Percentiles rank a stretch among this genome's conserved stretches.
These are phyloP conservation scores for Drosophila ironensis DNA, from an alignment of 1,140 invertebrate genomes.

Conservation along the genomic window DNA sequence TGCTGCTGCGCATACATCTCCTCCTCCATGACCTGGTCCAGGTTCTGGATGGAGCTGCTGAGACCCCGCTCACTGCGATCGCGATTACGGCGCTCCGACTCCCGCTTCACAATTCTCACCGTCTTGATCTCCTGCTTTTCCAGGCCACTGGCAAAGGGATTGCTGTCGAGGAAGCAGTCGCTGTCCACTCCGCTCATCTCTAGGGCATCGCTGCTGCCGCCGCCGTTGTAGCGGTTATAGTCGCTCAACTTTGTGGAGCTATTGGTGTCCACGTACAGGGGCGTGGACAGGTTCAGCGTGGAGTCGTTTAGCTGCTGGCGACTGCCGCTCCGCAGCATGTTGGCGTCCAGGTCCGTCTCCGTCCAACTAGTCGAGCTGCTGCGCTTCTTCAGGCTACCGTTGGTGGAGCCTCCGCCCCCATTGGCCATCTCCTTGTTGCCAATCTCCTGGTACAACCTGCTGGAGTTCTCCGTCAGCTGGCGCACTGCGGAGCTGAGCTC, in stretches of 20 bases:
- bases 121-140: slow-evolving; percentile 95
- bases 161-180: slow-evolving; percentile 83
- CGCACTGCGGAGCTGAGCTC: slow-evolving; percentile 91
- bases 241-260: slow-evolving; percentile 68
- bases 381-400: slow-evolving; percentile 82
- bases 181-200: slow-evolving; percentile 81
- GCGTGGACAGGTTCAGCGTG: slow-evolving; percentile 75
- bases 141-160: slow-evolving; percentile 87
- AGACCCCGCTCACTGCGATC: slow-evolving; percentile 85
- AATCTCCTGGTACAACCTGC: slow-evolving; percentile 77
- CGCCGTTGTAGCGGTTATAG: slow-evolving; percentile 74
- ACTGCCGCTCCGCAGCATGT: slow-evolving; percentile 79
- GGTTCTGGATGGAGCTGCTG: slow-evolving; percentile 78
- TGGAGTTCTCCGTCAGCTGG: slow-evolving; percentile 90
- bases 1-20: slow-evolving; percentile 69
- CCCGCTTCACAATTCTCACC: slow-evolving; percentile 95
- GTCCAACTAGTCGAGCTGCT: slow-evolving; percentile 86
- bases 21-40: slow-evolving; percentile 85
- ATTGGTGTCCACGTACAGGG: slow-evolving; percentile 84
- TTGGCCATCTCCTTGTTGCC: slow-evolving; percentile 50
- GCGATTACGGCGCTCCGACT: slow-evolving; percentile 91
- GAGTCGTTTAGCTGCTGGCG: slow-evolving; percentile 69
- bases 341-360: slow-evolving; percentile 94
- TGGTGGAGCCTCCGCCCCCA: slow-evolving; percentile 33
- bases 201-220: slow-evolving; percentile 62